These are phyloP conservation scores for Onchidella celtica DNA, from an alignment of 2,888 invertebrate species.

Conservation along the genomic window DNA sequence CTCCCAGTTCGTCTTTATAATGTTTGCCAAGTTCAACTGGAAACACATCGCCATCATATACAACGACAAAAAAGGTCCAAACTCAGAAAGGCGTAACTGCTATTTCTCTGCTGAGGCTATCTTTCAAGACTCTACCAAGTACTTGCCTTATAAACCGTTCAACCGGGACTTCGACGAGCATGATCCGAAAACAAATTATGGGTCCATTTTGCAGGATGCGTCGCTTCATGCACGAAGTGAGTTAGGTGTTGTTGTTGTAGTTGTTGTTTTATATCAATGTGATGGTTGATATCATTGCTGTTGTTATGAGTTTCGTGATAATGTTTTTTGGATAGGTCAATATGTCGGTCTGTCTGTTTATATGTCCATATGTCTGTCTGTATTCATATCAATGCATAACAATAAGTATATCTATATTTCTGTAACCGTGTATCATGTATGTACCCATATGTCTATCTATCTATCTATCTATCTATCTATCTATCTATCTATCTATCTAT, in stretches of 20 bases:
- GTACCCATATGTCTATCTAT: background rate
- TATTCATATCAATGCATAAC: too few species aligned
- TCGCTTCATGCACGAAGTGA: slow-evolving; percentile 25
- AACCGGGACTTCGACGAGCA: slow-evolving; percentile 11
- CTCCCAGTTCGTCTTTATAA: slow-evolving; percentile 4
- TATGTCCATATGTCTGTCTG: too few species aligned
- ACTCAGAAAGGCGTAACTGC: slow-evolving; percentile 16
- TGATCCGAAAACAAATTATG: background rate
- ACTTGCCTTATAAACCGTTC: background rate
- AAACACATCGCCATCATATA: slow-evolving; percentile 19
- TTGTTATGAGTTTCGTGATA: background rate
- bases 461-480: background rate
- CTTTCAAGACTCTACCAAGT: background rate
- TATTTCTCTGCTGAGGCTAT: slow-evolving; percentile 37
- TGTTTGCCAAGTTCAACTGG: slow-evolving; percentile 12
- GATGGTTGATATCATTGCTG: background rate
- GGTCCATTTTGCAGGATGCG: background rate
- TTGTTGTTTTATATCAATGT: background rate
- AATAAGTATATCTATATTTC: background rate
- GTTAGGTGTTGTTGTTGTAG: slow-evolving; percentile 9
- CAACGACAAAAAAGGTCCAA: slow-evolving; percentile 12
- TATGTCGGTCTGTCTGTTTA: background rate
- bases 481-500: background rate
- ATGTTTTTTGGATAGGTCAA: background rate
- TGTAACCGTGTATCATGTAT: too few species aligned